These are phyloP conservation scores for Paragorgia papillata DNA, from an alignment of 92 coral and sea anemone species.

Conservation along the genomic window DNA sequence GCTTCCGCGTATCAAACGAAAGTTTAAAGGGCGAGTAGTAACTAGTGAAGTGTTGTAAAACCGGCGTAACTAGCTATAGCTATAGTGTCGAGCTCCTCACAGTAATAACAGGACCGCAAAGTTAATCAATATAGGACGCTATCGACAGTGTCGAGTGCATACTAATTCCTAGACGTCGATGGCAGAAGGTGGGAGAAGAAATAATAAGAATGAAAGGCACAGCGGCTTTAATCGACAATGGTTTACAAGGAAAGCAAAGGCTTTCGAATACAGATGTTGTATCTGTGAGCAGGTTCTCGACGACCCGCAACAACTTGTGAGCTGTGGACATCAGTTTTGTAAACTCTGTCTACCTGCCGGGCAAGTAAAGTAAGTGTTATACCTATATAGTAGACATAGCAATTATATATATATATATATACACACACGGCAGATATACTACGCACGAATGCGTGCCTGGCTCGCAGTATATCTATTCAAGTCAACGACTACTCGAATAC, in stretches of 20 bases:
- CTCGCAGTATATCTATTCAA: no score
- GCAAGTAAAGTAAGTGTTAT: not conserved
- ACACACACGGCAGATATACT: no score
- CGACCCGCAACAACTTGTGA: not conserved
- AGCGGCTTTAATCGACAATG: not conserved
- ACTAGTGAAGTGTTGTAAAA: no score
- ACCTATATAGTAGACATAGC: not conserved
- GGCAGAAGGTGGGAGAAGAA: not conserved
- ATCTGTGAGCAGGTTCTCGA: not conserved
- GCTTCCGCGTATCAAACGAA: no score
- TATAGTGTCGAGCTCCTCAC: no score
- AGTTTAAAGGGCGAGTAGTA: no score
- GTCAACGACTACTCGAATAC: no score
- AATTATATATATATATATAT: no score
- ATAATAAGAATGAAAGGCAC: not conserved
- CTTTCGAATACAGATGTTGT: not conserved
- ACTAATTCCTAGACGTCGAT: not conserved
- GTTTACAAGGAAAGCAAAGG: not conserved
- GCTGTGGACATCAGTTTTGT: not conserved
- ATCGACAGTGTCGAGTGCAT: no score
- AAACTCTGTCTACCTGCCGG: not conserved
- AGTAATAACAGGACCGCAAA: no score
- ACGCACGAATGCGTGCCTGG: no score
- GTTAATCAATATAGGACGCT: not conserved
- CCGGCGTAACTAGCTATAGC: no score